Evolutionary conservation across 2,888 invertebrate genomes (phyloP), one percentile per base, ranked within the genome.

Genomic region (Drosophila atripex): DNA sequence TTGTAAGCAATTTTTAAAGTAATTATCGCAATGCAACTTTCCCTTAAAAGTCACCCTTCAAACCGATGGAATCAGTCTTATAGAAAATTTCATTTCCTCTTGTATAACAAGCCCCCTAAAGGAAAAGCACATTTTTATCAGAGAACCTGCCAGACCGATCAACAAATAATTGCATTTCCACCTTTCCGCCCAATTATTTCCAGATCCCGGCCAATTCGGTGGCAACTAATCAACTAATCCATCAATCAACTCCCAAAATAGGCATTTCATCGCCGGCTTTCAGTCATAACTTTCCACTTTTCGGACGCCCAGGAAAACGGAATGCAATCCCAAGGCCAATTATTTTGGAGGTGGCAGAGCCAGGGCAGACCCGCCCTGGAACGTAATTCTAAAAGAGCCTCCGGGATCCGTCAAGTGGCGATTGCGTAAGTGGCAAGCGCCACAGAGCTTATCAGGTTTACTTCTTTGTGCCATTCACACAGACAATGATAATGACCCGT

Each of bases 281-380:
- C 70, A 75, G 68, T 71, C 73, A 77, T 77, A 70, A 63, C 68
- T 79, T 82, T 82, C 82, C 86, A 86, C 76, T 86, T 86, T 82
- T 65, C 49, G 50, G 66, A 64, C 39, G 66, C 57, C 41, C 46
- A 41, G 45, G 41, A 52, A 35, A 50, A 41, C 69, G 60, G 63
- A 56, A 60, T 65, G 71, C 73, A 76, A 63, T 71, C 52, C 41
- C 66, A 50, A 61, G 68, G 61, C 49, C 83, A 57, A 75, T 78
- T 79, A 72, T 7, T 35, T 6, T 8, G 14, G 6, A 16, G 18
- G 4, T 1, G 38, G 12, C 7, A 8, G 5, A 9, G 3, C 41
- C 57, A n/a, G n/a, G n/a, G n/a, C n/a, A n/a, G n/a, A n/a, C 52
- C 47, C 69, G 9, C 43, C 50, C 11, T 35, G n/a, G n/a, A 46